A percentile compares a stretch with the other conserved stretches of the same genome.
Evolutionary conservation across 2,797 vertebrate genomes (phyloP).

Genomic region (Tinamus major): DNA sequence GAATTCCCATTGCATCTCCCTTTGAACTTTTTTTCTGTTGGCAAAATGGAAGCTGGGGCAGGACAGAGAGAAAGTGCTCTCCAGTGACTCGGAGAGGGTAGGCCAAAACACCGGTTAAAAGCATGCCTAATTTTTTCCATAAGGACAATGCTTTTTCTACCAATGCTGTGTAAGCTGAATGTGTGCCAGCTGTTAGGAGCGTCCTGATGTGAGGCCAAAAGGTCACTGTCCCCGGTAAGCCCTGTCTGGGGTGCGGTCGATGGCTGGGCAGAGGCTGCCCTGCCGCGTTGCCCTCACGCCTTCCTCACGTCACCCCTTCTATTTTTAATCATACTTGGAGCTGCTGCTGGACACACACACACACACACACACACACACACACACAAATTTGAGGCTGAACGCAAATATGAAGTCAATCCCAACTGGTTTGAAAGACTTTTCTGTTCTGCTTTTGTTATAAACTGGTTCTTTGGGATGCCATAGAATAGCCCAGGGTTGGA

Average conservation of each 20-base stretch:
- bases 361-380: background rate
- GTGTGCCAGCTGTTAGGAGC: background rate
- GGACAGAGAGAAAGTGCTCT: background rate
- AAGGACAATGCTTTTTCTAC: constrained; percentile 44
- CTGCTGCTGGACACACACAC: background rate
- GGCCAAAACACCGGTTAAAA: constrained; percentile 44
- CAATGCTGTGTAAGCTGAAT: background rate
- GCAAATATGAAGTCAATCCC: background rate
- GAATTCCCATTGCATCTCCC: background rate
- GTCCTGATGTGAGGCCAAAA: background rate
- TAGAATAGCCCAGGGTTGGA: background rate
- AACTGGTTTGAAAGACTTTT: background rate
- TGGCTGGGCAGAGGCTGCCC: background rate
- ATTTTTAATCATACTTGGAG: background rate
- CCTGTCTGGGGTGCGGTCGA: accelerated
- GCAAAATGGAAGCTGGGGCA: background rate
- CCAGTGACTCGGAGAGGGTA: background rate
- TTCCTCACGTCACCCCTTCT: background rate
- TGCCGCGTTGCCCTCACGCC: background rate
- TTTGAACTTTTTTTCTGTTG: background rate
- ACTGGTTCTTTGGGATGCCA: background rate
- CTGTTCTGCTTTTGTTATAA: background rate
- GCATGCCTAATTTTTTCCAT: constrained; percentile 28
- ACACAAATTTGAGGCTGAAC: background rate
- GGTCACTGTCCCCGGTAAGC: background rate